These are phyloP conservation scores for Arenaria interpres DNA, from an alignment of 2,113 vertebrate genomes.

Conservation along the genomic window DNA sequence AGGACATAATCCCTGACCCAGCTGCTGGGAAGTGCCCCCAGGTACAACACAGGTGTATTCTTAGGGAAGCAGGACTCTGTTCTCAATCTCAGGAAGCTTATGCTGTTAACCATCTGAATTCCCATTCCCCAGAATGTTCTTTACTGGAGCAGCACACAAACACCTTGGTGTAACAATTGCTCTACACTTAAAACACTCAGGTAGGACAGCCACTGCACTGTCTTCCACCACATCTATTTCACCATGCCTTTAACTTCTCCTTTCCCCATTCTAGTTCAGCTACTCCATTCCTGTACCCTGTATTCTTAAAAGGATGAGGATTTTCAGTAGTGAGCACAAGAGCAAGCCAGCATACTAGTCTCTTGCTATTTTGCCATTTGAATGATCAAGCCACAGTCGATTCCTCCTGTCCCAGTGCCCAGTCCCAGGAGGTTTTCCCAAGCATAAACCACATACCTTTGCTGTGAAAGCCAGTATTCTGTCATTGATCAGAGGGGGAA, in stretches of 20 bases:
- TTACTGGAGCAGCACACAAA: neutral
- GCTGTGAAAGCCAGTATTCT: neutral
- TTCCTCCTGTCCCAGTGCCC: neutral
- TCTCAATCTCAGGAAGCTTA: neutral
- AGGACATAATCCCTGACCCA: neutral
- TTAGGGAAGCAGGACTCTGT: neutral
- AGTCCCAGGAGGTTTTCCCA: neutral
- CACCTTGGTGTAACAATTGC: neutral
- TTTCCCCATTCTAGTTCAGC: neutral
- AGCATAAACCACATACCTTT: neutral
- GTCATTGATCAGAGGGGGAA: neutral
- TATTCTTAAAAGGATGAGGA: neutral
- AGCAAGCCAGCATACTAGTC: neutral
- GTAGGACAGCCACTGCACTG: neutral
- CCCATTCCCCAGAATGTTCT: neutral
- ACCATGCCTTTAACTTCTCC: neutral
- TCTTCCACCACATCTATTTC: neutral
- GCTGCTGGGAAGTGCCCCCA: neutral
- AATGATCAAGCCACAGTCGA: neutral
- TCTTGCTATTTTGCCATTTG: neutral
- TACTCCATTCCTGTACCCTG: neutral
- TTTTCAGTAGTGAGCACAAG: neutral
- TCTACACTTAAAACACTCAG: neutral
- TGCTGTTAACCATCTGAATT: neutral
- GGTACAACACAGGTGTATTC: neutral